Base-by-base conservation (phyloP, 2,113 vertebrate genomes). In the Nettapus auritus region DNA sequence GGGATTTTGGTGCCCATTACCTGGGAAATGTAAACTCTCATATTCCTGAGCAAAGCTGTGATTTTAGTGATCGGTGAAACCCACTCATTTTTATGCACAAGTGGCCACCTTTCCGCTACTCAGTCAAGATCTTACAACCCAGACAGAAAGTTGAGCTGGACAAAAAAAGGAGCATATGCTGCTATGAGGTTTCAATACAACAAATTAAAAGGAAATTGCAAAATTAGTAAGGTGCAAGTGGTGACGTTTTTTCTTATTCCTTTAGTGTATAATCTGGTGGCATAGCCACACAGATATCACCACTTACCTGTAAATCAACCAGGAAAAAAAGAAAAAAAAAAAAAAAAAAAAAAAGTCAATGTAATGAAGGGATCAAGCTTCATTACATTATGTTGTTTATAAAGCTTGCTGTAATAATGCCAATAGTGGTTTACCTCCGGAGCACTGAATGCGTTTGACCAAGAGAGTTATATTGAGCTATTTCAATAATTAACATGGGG, bases 1-100 rank as follows among this genome's bases (percentile, higher is more conserved):
- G 94, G 67, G 80, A 70, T 85, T 96, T 96, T 94, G 87, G 90
- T 95, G 75, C 83, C 86, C 90, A 94, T 97, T 97, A 93, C 93
- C 91, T 90, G 90, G 93, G 95, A 96, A 96, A 97, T 95, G 64
- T 96, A 95, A 96, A 89, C 48, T 91, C 89, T 79, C 13, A 0
- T 64, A 68, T 93, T 95, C 88, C 79, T 94, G 64, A 92, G 75
- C 77, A 74, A 93, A 97, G 69, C 73, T 6, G 26, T 79, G 13
- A 4, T 85, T 95, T 91, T 64, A 74, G 62, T 57, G 81, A 92
- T 85, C 44, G 77, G 62, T 46, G 80, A 96, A 96, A 83, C 26
- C 68, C 79, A 44, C 78, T 82, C 50, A 86, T 93, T 96, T 96
- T 94, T 56, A 56, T 34, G 44, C 22, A 82, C 38, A 85, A 78